A percentile compares a stretch with the other conserved stretches of the same genome.
These are phyloP conservation scores for Scaptomyza tumidula DNA, from an alignment of 2,888 invertebrate species.

Conservation along the genomic window DNA sequence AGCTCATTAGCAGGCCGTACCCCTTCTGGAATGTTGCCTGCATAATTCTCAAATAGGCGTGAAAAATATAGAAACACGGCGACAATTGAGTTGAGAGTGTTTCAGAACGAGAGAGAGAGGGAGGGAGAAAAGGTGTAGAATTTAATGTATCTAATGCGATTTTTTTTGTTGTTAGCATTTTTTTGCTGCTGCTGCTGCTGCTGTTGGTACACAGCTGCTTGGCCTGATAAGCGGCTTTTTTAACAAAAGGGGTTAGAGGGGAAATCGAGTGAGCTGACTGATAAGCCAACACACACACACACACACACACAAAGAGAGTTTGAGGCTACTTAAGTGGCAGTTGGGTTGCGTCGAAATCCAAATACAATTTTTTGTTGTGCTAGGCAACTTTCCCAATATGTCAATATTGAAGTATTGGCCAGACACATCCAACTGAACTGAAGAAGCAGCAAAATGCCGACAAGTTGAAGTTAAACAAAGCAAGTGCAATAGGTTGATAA, in stretches of 20 bases:
- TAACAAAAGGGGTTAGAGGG: background rate
- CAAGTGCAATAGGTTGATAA: constrained; percentile 39
- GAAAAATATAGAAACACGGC: constrained; percentile 46
- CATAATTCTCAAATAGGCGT: constrained; percentile 69
- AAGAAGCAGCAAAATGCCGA: constrained; percentile 2
- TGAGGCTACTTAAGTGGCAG: constrained; percentile 70
- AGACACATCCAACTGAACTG: constrained; percentile 16
- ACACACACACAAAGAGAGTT: background rate
- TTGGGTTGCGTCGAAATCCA: constrained; percentile 32
- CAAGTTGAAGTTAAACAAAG: constrained; percentile 37
- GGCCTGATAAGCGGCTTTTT: constrained; percentile 71
- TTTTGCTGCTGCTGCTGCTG: background rate
- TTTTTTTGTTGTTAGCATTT: constrained; percentile 24
- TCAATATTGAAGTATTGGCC: constrained; percentile 66
- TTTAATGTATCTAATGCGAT: constrained; percentile 70
- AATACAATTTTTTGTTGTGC: constrained; percentile 48
- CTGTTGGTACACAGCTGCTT: constrained; percentile 46
- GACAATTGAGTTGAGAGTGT: constrained; percentile 28
- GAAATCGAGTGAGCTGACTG: background rate
- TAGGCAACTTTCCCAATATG: constrained; percentile 73
- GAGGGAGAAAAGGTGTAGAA: background rate
- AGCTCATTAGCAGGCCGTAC: constrained; percentile 60
- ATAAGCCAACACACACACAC: constrained; percentile 1
- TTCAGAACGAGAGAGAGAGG: background rate
- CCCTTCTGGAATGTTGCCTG: constrained; percentile 46